Percentiles rank a stretch among this genome's conserved stretches.
phyloP scores from a whole-genome alignment of 2,113 vertebrate species.

The Semicossyphus pulcher region DNA sequence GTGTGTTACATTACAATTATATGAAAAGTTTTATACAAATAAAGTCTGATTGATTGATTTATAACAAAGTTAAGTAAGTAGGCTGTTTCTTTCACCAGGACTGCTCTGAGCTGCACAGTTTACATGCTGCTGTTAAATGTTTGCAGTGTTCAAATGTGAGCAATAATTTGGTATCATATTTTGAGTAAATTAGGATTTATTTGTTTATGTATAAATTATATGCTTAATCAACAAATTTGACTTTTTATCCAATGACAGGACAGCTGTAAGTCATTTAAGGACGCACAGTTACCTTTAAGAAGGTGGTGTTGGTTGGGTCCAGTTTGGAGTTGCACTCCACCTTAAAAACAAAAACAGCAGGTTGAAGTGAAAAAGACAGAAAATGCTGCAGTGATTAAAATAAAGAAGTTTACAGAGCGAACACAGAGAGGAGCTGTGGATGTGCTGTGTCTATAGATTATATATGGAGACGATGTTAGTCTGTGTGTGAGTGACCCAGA shows the following conservation, averaged over 20 bases:
- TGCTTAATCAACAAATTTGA: background rate
- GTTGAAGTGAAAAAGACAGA: too few relatives aligned
- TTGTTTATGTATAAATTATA: background rate
- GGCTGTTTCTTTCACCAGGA: too few relatives aligned
- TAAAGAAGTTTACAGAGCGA: too few relatives aligned
- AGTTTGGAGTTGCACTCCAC: constrained; percentile 99
- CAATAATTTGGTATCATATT: too few relatives aligned
- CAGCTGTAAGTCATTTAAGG: background rate
- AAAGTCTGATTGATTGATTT: too few relatives aligned
- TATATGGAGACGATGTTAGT: background rate
- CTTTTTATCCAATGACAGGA: background rate
- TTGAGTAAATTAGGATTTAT: background rate
- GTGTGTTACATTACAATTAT: too few relatives aligned
- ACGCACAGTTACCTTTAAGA: constrained; percentile 89
- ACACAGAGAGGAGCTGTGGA: too few relatives aligned
- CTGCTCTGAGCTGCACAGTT: background rate
- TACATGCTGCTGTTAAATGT: background rate
- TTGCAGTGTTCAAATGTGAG: too few relatives aligned
- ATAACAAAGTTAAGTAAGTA: too few relatives aligned
- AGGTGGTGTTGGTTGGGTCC: constrained; percentile 97
- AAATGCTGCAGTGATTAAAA: too few relatives aligned
- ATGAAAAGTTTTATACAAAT: too few relatives aligned
- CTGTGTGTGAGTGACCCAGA: constrained; percentile 67
- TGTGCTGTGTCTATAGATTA: background rate
- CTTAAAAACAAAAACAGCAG: constrained; percentile 73